Percentiles rank a stretch among this genome's conserved stretches.
Conservation (phyloP, 2,797 vertebrate genomes). For the Siniperca scherzeri region DNA sequence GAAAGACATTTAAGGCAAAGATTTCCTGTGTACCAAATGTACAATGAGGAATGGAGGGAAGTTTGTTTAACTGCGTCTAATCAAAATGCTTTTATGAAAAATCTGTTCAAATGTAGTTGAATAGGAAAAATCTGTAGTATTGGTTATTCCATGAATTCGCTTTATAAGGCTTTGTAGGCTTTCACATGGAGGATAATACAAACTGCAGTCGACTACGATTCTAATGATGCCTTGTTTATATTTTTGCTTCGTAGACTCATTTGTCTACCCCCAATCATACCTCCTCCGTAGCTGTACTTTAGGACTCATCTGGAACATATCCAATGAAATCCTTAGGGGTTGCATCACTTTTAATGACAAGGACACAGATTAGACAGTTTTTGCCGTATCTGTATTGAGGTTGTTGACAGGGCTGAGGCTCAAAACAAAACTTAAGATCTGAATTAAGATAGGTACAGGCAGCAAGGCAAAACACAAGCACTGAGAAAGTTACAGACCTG, state of each 20-base stretch:
- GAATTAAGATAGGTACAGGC: conserved; percentile 11
- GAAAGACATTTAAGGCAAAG: background rate
- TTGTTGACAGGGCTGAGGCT: conserved; percentile 22
- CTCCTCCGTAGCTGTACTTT: conserved; percentile 5
- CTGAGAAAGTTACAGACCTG: conserved; percentile 7
- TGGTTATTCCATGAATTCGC: conserved; percentile 34
- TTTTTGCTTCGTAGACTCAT: conserved; percentile 17
- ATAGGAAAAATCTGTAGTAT: background rate
- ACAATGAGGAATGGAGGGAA: background rate
- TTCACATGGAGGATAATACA: conserved; percentile 27
- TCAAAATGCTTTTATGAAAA: background rate
- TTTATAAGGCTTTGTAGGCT: conserved; percentile 35
- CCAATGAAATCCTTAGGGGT: conserved; percentile 32
- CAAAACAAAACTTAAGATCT: conserved; percentile 38
- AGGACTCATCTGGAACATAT: conserved; percentile 49
- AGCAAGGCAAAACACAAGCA: background rate
- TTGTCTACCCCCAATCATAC: conserved; percentile 7
- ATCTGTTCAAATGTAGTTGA: background rate
- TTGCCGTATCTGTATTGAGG: conserved; percentile 31
- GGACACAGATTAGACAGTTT: conserved; percentile 43
- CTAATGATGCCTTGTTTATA: conserved; percentile 29
- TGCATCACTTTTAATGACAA: conserved; percentile 49
- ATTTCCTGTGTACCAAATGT: background rate
- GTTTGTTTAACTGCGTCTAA: conserved; percentile 20
- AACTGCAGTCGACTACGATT: background rate